Evolutionary conservation across 2,113 vertebrate genomes (phyloP), one percentile per base, ranked within the genome.

Genomic region (Paraplagusia blochii): DNA sequence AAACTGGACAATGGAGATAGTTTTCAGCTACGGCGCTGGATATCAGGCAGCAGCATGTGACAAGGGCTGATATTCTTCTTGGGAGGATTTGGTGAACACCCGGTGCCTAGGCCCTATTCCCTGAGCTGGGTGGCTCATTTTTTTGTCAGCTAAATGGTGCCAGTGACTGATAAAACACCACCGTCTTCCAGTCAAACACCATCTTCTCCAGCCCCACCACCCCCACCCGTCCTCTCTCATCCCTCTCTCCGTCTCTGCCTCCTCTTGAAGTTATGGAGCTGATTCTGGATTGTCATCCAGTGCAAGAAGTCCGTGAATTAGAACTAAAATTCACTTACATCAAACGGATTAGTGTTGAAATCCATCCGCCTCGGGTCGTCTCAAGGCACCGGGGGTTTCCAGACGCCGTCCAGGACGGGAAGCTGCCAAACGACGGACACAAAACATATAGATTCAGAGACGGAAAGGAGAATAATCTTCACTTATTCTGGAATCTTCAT

Each of bases 1-100:
- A 99, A 99, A 99, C 96, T 94, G 97, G 97, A 99, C 97, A 99
- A 99, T 98, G 95, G 97, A 97, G 96, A 98, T 95, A 95, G 97
- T 98, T 97, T 94, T 94, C 95, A 94, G 94, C 93, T 84, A 70
- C 84, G 83, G 91, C 90, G 78, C 88, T 88, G 93, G 92, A 88
- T 95, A 93, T 93, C 93, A 93, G 90, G 81, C 88, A 64, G 92
- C 93, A 87, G 93, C 95, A 90, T 95, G 94, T 96, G 95, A 96
- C 87, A 85, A 88, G 90, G 53, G 90, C 95, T 96, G 95, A 97
- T 96, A 98, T 92, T 95, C 94, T 91, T 93, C 91, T 88, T 58
- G 90, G 77, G 81, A 78, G 93, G 92, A 86, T 89, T 89, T 89
- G 88, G 88, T 85, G 87, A 88, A 85, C 87, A 90, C 91, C 88